These are phyloP conservation scores for Callaeas wilsoni DNA, from an alignment of 2,113 vertebrate species.

Conservation along the genomic window DNA sequence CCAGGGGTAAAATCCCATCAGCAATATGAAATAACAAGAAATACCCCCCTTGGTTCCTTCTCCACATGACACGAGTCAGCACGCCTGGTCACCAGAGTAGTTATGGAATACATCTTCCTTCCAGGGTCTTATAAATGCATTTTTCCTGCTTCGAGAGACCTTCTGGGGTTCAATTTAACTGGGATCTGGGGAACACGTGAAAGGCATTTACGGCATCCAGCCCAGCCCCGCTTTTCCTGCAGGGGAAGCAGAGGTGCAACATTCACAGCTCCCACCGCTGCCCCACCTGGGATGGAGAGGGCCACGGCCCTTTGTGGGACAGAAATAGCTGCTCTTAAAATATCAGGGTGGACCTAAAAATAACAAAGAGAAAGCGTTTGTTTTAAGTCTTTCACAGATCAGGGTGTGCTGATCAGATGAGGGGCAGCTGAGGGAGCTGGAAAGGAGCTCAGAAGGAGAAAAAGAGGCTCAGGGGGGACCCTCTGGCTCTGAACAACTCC, in stretches of 20 bases:
- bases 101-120: constrained; percentile 48
- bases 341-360: neutral
- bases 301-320: neutral
- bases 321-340: neutral
- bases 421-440: neutral
- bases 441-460: neutral
- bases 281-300: neutral
- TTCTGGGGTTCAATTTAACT: constrained; percentile 19
- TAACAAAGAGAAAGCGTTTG: neutral
- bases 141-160: constrained; percentile 52
- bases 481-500: neutral
- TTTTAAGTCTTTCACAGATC: neutral
- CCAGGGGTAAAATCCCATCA: constrained; percentile 51
- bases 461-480: neutral
- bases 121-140: constrained; percentile 31
- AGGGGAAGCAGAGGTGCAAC: constrained; percentile 41
- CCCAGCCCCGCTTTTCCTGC: constrained; percentile 25
- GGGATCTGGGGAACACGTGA: constrained; percentile 61
- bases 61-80: constrained; percentile 32
- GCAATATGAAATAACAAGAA: constrained; percentile 9
- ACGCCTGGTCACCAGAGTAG: constrained; percentile 41
- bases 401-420: neutral
- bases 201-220: constrained; percentile 39
- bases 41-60: neutral
- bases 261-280: neutral